Evolutionary conservation across 2,113 vertebrate species (phyloP).

Genomic region (Theristicus caerulescens): DNA sequence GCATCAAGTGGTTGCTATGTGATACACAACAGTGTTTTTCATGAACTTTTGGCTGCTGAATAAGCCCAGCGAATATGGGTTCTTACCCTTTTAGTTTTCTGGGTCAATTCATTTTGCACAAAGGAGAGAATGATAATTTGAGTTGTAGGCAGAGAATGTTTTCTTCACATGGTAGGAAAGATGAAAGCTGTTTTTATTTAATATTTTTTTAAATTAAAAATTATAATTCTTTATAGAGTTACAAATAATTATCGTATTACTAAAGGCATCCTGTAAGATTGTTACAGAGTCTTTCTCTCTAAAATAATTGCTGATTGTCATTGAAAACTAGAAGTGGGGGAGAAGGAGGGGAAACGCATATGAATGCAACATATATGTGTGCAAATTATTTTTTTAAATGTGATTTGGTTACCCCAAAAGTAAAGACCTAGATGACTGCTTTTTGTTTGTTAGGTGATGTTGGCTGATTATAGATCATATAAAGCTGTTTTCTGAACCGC

Average conservation of each 20-base stretch:
- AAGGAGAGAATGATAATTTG: conserved; percentile 61
- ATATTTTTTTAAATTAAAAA: conserved; percentile 55
- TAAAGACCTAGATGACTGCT: neutral
- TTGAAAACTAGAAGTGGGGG: neutral
- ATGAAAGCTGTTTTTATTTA: conserved; percentile 46
- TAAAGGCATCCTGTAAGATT: conserved; percentile 32
- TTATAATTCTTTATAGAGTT: conserved; percentile 3
- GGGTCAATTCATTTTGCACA: conserved; percentile 64
- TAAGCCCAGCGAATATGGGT: conserved; percentile 59
- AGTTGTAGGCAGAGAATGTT: conserved; percentile 53
- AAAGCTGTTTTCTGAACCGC: neutral
- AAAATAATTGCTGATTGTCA: conserved; percentile 30
- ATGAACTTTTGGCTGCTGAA: conserved; percentile 65
- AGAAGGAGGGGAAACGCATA: neutral
- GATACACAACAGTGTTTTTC: conserved; percentile 62
- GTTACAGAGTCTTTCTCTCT: neutral
- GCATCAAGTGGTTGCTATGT: conserved; percentile 40
- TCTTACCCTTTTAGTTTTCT: conserved; percentile 64
- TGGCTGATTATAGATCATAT: neutral
- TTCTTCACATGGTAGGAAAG: conserved; percentile 15
- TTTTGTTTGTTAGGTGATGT: neutral
- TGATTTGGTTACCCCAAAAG: neutral
- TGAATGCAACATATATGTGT: neutral
- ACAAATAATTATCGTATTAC: conserved; percentile 63
- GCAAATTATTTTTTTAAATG: neutral